Evolutionary conservation across 1,140 invertebrate species (phyloP), one percentile per base, ranked within the genome.

Genomic region (Aphelenchoides fujianensis): DNA sequence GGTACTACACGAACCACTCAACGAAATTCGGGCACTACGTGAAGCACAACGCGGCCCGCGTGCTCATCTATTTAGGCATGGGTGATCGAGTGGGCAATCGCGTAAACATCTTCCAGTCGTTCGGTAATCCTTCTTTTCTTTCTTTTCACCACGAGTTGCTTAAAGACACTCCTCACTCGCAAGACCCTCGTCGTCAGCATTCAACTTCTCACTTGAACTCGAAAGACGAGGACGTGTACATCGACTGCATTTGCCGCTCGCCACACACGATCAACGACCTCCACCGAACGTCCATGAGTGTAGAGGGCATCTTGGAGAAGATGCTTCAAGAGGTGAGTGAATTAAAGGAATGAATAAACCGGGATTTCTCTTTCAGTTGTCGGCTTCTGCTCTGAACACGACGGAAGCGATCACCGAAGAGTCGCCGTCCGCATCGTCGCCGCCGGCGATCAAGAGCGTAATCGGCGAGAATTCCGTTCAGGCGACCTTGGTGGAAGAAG

Each of bases 1-100:
- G 76, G 79, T 90, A 90, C 84, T 90, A 91, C 85, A 91, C 90
- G 41, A 90, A 90, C 81, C 89, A 90, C 80, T 89, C 88, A 73
- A 90, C 90, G 36, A 89, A 89, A 75, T 90, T 90, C 81, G 89
- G 89, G 23, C 87, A 88, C 61, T 90, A 88, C 80, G 90, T 91
- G 32, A 91, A 91, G 80, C 89, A 90, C 82, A 89, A 91, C 78
- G 90, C 90, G 0, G 89, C 90, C 1, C 81, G 89, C 68, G 88
- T 89, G 19, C 86, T 91, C 1, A 89, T 91, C 31, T 89, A 89
- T 78, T 83, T 89, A 78, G 88, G 88, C n/a, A 79, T 87, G 35
- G 85, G 88, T 31, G 85, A 88, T 66, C 82, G 86, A 70, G 84
- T 89, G 3, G 87, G 87, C 12, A 86, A 85, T 2, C 79, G 88